These are phyloP conservation scores for Pocillopora damicornis DNA, from an alignment of 64 coral and sea anemone genomes.

Conservation along the genomic window DNA sequence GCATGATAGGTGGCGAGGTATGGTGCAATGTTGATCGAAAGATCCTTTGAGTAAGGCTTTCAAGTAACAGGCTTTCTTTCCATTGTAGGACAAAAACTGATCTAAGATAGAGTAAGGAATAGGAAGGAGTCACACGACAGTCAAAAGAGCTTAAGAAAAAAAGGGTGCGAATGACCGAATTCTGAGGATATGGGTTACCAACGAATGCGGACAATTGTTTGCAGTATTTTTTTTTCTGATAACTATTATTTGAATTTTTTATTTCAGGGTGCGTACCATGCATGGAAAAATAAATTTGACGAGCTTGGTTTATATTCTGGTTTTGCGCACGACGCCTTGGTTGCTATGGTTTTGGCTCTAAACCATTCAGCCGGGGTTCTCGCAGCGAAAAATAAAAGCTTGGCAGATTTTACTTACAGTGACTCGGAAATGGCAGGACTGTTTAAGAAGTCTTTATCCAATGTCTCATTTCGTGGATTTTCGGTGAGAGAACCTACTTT, in stretches of 20 bases:
- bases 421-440: slow-evolving; percentile 8
- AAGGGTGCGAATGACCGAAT: no score
- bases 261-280: slow-evolving; percentile 12
- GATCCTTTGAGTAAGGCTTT: not conserved
- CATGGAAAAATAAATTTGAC: slow-evolving; percentile 41
- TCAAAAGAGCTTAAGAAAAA: no score
- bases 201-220: no score
- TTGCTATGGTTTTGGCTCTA: slow-evolving; percentile 48
- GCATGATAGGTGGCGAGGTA: slow-evolving; percentile 9
- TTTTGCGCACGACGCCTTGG: slow-evolving; percentile 46
- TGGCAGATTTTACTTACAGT: slow-evolving; percentile 5
- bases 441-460: slow-evolving; percentile 4
- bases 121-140: no score
- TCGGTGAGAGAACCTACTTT: not conserved
- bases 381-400: not conserved
- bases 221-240: no score
- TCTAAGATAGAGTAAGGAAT: no score
- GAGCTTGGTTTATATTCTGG: slow-evolving; percentile 55
- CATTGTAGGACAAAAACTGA: no score
- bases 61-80: no score
- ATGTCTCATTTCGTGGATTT: slow-evolving; percentile 15
- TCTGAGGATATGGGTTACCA: no score
- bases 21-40: not conserved
- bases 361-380: slow-evolving; percentile 13
- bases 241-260: not conserved